These are phyloP conservation scores for Zaprionus inermis DNA, from an alignment of 1,140 invertebrate species.

Conservation along the genomic window DNA sequence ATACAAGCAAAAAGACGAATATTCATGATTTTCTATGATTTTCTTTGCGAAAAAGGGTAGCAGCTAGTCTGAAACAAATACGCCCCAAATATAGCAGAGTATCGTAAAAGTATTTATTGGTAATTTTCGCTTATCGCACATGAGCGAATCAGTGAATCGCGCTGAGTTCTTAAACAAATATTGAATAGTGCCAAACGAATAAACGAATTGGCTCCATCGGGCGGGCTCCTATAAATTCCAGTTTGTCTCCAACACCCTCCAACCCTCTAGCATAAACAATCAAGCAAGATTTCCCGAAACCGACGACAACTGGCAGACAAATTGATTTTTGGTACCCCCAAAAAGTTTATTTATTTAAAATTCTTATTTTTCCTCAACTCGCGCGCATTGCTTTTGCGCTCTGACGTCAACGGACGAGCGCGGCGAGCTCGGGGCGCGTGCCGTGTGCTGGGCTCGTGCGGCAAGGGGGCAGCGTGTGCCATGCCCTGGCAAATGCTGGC, in stretches of 20 bases:
- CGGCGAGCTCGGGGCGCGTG: slow-evolving; percentile 43
- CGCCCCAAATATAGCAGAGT: background rate
- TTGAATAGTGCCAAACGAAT: slow-evolving; percentile 37
- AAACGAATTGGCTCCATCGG: slow-evolving; percentile 30
- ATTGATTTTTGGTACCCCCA: slow-evolving; percentile 38
- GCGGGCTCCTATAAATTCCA: background rate
- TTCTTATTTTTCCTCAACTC: slow-evolving; percentile 40
- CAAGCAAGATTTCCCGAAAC: slow-evolving; percentile 14
- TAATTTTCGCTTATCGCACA: slow-evolving; percentile 42
- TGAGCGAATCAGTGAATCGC: slow-evolving; percentile 25
- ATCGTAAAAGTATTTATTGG: slow-evolving; percentile 29
- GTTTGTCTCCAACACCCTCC: background rate
- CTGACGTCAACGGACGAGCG: slow-evolving; percentile 45
- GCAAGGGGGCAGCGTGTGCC: background rate
- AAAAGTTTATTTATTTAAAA: slow-evolving; percentile 50
- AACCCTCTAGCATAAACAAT: background rate
- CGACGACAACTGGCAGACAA: slow-evolving; percentile 42
- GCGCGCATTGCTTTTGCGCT: slow-evolving; percentile 3
- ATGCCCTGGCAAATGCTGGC: background rate
- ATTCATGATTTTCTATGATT: no score
- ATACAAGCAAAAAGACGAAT: background rate
- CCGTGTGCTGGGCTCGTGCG: slow-evolving; percentile 24
- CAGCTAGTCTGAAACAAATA: background rate
- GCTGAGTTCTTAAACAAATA: slow-evolving; percentile 39
- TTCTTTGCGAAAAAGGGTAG: no score